Conservation (phyloP, 2,888 invertebrate species). For the Agapostemon virescens region DNA sequence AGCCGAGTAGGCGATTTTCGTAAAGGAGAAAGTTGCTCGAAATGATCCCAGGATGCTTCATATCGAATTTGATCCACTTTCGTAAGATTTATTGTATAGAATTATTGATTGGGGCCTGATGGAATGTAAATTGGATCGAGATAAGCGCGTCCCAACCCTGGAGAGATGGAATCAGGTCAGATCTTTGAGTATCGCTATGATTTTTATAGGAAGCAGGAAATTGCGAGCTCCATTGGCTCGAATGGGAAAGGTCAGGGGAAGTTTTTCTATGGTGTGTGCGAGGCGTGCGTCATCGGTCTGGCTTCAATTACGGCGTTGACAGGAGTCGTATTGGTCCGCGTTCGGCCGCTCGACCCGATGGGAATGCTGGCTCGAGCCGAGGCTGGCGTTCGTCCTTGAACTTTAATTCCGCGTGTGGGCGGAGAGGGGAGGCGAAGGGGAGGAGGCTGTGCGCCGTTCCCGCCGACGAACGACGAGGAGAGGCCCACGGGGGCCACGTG, state of each 20-base stretch:
- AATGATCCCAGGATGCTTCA: too few species aligned
- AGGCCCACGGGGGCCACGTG: neutral
- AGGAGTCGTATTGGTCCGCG: slow-evolving; percentile 23
- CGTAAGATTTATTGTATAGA: too few species aligned
- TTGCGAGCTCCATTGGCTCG: neutral
- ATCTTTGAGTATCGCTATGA: too few species aligned
- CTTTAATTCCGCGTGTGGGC: slow-evolving; percentile 36
- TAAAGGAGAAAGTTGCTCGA: too few species aligned
- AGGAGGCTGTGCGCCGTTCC: neutral
- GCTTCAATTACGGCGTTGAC: slow-evolving; percentile 45
- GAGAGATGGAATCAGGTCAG: too few species aligned
- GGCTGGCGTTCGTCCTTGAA: slow-evolving; percentile 54
- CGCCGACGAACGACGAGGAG: neutral
- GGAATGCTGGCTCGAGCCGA: slow-evolving; percentile 38
- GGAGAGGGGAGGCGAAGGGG: neutral
- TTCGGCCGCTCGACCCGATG: slow-evolving; percentile 23
- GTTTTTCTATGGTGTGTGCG: neutral
- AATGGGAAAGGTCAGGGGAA: slow-evolving; percentile 36
- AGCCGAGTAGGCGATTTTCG: too few species aligned
- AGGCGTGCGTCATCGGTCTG: neutral
- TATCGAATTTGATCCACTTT: too few species aligned
- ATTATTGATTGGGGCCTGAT: too few species aligned
- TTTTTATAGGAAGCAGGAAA: neutral
- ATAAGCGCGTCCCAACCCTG: too few species aligned
- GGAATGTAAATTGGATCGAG: too few species aligned